Evolutionary conservation across 2,113 vertebrate genomes (phyloP).

Genomic region (Saccopteryx leptura): DNA sequence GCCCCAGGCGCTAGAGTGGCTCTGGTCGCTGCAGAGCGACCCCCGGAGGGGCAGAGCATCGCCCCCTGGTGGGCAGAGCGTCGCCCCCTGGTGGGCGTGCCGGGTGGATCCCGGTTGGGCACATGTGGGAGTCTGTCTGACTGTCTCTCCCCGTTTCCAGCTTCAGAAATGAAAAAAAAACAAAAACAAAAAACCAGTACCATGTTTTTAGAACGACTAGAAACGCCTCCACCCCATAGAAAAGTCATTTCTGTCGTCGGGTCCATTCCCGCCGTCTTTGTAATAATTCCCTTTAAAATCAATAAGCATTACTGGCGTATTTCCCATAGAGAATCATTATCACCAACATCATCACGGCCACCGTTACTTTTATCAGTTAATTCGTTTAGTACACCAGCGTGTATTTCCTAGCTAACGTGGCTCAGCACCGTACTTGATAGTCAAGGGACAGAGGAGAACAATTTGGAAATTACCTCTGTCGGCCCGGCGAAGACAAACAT

Average conservation of each 20-base stretch:
- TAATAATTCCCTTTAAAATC: neutral
- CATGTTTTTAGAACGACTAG: too few relatives aligned
- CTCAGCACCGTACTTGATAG: neutral
- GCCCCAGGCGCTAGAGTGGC: too few relatives aligned
- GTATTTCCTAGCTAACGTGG: neutral
- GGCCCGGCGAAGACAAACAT: neutral
- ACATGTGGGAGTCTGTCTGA: too few relatives aligned
- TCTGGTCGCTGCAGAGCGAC: too few relatives aligned
- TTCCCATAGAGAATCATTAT: neutral
- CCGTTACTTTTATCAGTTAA: neutral
- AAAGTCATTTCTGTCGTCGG: neutral
- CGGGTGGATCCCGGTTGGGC: too few relatives aligned
- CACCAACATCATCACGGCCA: neutral
- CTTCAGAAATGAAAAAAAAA: too few relatives aligned
- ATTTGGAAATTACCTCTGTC: neutral
- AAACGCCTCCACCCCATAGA: neutral
- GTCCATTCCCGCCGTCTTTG: neutral
- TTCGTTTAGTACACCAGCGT: neutral
- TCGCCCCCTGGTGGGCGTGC: too few relatives aligned
- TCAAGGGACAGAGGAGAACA: neutral
- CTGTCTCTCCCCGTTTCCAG: too few relatives aligned
- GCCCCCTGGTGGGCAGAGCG: too few relatives aligned
- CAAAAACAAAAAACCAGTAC: neutral
- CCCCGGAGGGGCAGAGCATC: too few relatives aligned
- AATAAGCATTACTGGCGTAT: neutral